Evolutionary conservation across 1,140 invertebrate genomes (phyloP).

Genomic region (Lepidurus packardi): DNA sequence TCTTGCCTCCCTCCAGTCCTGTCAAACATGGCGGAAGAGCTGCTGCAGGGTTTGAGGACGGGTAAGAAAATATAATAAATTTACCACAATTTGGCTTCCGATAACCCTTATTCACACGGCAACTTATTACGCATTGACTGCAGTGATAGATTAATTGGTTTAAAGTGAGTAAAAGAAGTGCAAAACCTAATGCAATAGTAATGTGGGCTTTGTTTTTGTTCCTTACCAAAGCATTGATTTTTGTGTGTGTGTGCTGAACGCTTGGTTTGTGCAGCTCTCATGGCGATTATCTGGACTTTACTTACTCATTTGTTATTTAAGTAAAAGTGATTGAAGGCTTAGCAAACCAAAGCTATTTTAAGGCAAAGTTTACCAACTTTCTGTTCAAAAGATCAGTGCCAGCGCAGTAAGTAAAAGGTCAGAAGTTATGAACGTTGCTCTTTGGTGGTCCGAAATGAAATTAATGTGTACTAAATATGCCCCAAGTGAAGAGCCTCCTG

Average conservation of each 20-base stretch:
- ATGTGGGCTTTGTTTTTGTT: conserved; percentile 16
- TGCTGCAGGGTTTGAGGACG: conserved; percentile 16
- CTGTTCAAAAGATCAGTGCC: too few species aligned
- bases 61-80: conserved; percentile 19
- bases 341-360: too few species aligned
- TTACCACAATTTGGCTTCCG: background rate
- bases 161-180: conserved; percentile 4
- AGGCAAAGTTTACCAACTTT: too few species aligned
- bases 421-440: too few species aligned
- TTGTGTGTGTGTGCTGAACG: conserved; percentile 7
- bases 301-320: background rate
- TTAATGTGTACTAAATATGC: too few species aligned
- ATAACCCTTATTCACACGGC: background rate
- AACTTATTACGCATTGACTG: background rate
- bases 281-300: background rate
- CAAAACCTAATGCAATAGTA: conserved; percentile 5
- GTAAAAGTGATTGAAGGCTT: too few species aligned
- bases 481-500: background rate
- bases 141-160: background rate
- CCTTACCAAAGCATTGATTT: conserved; percentile 13
- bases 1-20: conserved; percentile 12
- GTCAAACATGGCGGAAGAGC: conserved; percentile 18
- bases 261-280: background rate
- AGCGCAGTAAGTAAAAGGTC: too few species aligned
- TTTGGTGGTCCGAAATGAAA: too few species aligned